A percentile compares a stretch with the other conserved stretches of the same genome.
Evolutionary conservation across 30 jellyfish, hydroid and myxozoan species (phyloP).

Genomic region (Mastigias papua): DNA sequence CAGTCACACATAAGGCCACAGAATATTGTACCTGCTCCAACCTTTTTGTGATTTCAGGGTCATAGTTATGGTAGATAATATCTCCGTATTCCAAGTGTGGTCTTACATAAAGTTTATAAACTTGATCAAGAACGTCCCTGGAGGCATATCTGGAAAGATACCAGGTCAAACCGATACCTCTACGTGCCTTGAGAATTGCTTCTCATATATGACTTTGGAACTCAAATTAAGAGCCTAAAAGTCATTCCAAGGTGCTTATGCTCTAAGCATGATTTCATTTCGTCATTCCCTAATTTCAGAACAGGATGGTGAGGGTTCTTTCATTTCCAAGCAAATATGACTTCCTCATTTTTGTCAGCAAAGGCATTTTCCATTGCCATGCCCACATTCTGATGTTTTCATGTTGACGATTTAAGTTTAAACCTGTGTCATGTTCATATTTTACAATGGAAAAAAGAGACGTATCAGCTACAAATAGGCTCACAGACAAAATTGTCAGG

Average conservation of each 20-base stretch:
- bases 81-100: too few relatives aligned
- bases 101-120: too few relatives aligned
- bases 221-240: too few relatives aligned
- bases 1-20: constrained; percentile 4
- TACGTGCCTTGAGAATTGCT: too few relatives aligned
- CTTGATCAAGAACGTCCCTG: too few relatives aligned
- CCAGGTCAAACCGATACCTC: background rate
- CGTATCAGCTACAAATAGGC: background rate
- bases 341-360: background rate
- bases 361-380: background rate
- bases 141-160: background rate
- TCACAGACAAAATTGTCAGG: background rate
- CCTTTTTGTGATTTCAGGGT: too few relatives aligned
- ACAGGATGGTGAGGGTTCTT: background rate
- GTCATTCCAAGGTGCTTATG: background rate
- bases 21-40: too few relatives aligned
- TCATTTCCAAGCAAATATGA: background rate
- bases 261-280: background rate
- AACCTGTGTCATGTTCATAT: background rate
- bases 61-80: too few relatives aligned
- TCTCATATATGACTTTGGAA: too few relatives aligned
- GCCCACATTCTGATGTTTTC: background rate
- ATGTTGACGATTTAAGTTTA: background rate
- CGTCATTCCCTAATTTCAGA: background rate
- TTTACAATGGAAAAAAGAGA: background rate